A percentile compares a stretch with the other conserved stretches of the same genome.
Conservation (phyloP, 2,888 invertebrate genomes). For the Leptopterna dolabrata region DNA sequence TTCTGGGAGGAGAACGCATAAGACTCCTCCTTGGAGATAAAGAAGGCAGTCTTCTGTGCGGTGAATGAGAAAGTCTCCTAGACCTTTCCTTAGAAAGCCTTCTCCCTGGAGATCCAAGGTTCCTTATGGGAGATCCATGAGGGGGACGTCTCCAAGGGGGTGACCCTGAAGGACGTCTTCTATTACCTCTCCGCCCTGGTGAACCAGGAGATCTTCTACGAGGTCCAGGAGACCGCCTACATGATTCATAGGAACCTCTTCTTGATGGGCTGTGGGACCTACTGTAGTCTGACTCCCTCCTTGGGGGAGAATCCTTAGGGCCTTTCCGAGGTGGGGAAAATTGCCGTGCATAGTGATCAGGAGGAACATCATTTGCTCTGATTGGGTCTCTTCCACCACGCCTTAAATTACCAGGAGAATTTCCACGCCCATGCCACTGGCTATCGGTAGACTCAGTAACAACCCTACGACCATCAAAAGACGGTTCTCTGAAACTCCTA, state of each 20-base stretch:
- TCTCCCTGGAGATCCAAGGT: slow-evolving; percentile 48
- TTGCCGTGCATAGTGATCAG: not conserved
- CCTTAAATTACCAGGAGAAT: not conserved
- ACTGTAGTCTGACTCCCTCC: not conserved
- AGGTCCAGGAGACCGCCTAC: slow-evolving; percentile 51
- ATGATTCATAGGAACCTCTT: not conserved
- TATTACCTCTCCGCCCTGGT: not conserved
- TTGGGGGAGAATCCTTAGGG: slow-evolving; percentile 13
- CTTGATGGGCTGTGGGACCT: slow-evolving; percentile 16
- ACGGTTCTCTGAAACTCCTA: not conserved
- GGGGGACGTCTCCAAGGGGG: not conserved
- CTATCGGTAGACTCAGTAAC: not conserved
- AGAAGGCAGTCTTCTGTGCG: slow-evolving; percentile 41
- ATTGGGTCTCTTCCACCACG: not conserved
- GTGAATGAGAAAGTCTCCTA: slow-evolving; percentile 51
- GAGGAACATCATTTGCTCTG: not conserved
- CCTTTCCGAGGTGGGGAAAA: slow-evolving; percentile 28
- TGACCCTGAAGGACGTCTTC: slow-evolving; percentile 20
- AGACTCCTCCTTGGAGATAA: not conserved
- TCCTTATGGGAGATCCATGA: slow-evolving; percentile 16
- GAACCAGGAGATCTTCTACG: slow-evolving; percentile 31
- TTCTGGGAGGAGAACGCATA: slow-evolving; percentile 6
- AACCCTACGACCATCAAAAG: not conserved
- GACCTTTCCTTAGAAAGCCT: not conserved
- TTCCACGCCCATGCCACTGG: not conserved